Conservation (phyloP, 2,888 invertebrate genomes). For the Syrphus vitripennis region DNA sequence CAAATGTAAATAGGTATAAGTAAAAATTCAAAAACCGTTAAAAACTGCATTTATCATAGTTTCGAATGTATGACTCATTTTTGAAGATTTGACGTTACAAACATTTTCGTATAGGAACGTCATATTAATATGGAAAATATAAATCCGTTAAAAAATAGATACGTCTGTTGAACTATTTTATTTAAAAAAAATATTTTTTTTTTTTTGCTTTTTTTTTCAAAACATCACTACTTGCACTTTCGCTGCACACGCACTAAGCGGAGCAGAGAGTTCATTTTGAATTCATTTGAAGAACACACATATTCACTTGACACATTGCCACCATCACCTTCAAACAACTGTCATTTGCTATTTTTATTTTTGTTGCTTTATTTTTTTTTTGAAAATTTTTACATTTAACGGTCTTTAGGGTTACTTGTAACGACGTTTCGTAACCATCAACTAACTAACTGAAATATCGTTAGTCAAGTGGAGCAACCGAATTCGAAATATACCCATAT, state of each 20-base stretch:
- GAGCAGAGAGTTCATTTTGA: slow-evolving; percentile 43
- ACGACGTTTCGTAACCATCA: slow-evolving; percentile 72
- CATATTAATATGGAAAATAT: neutral
- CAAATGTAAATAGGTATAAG: neutral
- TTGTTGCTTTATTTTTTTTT: slow-evolving; percentile 35
- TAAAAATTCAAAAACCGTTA: slow-evolving; percentile 20
- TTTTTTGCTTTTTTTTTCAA: neutral
- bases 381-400: slow-evolving; percentile 61
- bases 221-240: slow-evolving; percentile 63
- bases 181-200: neutral
- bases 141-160: neutral
- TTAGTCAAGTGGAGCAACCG: slow-evolving; percentile 72
- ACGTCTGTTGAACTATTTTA: neutral
- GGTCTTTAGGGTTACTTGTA: slow-evolving; percentile 68
- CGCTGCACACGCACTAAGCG: slow-evolving; percentile 39
- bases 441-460: slow-evolving; percentile 72
- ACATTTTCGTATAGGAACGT: no score
- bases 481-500: slow-evolving; percentile 71
- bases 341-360: slow-evolving; percentile 36
- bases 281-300: slow-evolving; percentile 64
- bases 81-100: neutral
- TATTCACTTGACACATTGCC: slow-evolving; percentile 38
- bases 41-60: slow-evolving; percentile 13
- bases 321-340: slow-evolving; percentile 32
- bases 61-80: neutral